phyloP scores from a whole-genome alignment of 2,888 invertebrate genomes.

The Seladonia tumulorum region DNA sequence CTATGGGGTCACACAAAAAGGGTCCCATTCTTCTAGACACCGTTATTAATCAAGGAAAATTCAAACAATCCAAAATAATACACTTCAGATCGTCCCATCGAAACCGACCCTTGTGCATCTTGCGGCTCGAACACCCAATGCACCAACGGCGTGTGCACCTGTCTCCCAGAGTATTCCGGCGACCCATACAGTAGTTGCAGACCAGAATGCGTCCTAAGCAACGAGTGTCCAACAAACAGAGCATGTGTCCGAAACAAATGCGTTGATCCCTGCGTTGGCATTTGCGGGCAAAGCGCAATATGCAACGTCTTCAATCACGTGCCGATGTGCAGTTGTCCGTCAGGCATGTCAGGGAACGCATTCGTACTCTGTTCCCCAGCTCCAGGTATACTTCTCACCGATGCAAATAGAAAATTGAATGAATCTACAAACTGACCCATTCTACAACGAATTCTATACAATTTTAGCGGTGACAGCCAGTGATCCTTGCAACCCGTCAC shows the following conservation, averaged over 20 bases:
- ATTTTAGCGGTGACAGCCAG: conserved; percentile 84
- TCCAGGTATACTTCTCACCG: conserved; percentile 79
- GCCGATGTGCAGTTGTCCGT: conserved; percentile 90
- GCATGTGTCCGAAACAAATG: conserved; percentile 85
- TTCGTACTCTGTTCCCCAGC: conserved; percentile 86
- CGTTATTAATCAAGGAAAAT: neutral
- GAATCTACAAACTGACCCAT: neutral
- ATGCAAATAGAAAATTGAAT: neutral
- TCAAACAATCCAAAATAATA: neutral
- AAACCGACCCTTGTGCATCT: conserved; percentile 83
- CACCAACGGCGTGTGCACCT: conserved; percentile 87
- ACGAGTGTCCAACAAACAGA: conserved; percentile 82
- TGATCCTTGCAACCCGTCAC: conserved; percentile 89
- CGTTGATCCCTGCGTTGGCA: conserved; percentile 87
- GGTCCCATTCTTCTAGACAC: neutral
- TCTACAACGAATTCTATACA: neutral
- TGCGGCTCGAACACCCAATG: conserved; percentile 90
- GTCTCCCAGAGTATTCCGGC: conserved; percentile 87
- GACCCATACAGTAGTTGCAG: conserved; percentile 85
- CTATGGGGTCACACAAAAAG: neutral
- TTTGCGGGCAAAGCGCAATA: conserved; percentile 90
- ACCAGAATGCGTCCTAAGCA: conserved; percentile 83
- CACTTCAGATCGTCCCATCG: conserved; percentile 32
- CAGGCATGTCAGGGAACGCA: conserved; percentile 89
- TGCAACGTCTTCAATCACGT: conserved; percentile 91